Percentiles rank a stretch among this genome's conserved stretches.
Conservation (phyloP, 92 coral and sea anemone species). For the Micromussa lordhowensis region DNA sequence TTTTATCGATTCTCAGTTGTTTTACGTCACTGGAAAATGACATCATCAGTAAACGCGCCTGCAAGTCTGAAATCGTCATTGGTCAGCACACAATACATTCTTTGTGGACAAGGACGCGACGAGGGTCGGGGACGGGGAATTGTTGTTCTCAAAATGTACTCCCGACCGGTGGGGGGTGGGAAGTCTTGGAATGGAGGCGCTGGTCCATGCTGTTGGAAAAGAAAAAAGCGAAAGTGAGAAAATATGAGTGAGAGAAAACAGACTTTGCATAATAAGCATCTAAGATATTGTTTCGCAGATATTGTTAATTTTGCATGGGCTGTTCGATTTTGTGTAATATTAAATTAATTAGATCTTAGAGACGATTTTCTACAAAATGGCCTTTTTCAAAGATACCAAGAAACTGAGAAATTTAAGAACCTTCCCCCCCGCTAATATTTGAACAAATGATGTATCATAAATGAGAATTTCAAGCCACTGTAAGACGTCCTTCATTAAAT, state of each 20-base stretch:
- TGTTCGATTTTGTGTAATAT: too few relatives aligned
- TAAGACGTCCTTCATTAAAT: too few relatives aligned
- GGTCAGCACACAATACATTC: slow-evolving; percentile 96
- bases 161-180: slow-evolving; percentile 95
- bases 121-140: slow-evolving; percentile 86
- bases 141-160: slow-evolving; percentile 93
- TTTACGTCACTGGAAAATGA: slow-evolving; percentile 75
- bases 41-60: slow-evolving; percentile 97
- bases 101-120: slow-evolving; percentile 93
- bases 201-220: slow-evolving; percentile 39
- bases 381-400: too few relatives aligned
- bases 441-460: too few relatives aligned
- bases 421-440: too few relatives aligned
- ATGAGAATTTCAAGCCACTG: too few relatives aligned
- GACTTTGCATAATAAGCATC: too few relatives aligned
- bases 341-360: too few relatives aligned
- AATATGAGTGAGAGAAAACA: background rate
- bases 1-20: background rate
- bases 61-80: slow-evolving; percentile 96
- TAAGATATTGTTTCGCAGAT: too few relatives aligned
- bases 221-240: background rate
- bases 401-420: too few relatives aligned
- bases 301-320: too few relatives aligned
- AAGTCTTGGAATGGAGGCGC: slow-evolving; percentile 78
- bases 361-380: too few relatives aligned